Evolutionary conservation across 2,888 invertebrate species (phyloP).

Genomic region (Noctua janthe): DNA sequence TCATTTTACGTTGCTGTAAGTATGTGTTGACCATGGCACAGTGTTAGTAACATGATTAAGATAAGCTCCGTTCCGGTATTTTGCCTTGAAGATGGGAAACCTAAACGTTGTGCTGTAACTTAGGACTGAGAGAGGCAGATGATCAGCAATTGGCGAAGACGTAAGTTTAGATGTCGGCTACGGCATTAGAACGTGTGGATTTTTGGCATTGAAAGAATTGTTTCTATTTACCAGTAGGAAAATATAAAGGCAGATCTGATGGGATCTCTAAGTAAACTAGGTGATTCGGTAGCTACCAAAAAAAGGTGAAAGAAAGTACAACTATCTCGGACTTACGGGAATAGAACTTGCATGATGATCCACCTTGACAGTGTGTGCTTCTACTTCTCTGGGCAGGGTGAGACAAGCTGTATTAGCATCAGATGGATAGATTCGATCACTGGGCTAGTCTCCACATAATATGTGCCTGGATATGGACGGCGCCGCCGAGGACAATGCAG

Average conservation of each 20-base stretch:
- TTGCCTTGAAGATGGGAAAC: slow-evolving; percentile 1
- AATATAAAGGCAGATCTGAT: too few relatives aligned
- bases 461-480: not conserved
- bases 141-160: not conserved
- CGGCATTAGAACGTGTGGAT: not conserved
- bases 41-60: slow-evolving; percentile 3
- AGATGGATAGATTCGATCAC: not conserved
- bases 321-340: not conserved
- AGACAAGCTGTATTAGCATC: not conserved
- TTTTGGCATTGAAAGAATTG: not conserved
- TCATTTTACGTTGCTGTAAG: slow-evolving; percentile 1
- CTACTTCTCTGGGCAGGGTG: not conserved
- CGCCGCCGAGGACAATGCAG: not conserved
- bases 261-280: not conserved
- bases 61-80: slow-evolving; percentile 1
- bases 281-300: not conserved
- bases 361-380: not conserved
- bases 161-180: not conserved
- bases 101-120: not conserved
- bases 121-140: not conserved
- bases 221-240: too few relatives aligned
- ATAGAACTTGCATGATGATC: not conserved
- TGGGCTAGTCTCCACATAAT: not conserved
- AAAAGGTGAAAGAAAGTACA: not conserved
- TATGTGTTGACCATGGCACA: not conserved